These are phyloP conservation scores for Drosophila elegans DNA, from an alignment of 1,140 invertebrate species.

Conservation along the genomic window DNA sequence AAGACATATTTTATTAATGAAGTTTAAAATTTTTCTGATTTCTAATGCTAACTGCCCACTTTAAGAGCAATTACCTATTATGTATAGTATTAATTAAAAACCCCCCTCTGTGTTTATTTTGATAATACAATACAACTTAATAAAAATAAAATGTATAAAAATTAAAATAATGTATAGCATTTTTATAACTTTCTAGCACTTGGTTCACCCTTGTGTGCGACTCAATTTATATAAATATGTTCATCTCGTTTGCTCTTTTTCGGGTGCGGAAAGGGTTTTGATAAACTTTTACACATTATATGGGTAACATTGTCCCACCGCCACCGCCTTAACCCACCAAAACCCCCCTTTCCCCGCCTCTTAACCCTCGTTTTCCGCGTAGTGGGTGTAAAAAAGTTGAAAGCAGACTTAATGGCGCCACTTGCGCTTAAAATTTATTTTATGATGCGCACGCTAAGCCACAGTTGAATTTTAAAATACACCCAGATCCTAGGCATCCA, in stretches of 20 bases:
- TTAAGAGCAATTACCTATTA: too few species aligned
- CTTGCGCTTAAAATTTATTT: constrained; percentile 84
- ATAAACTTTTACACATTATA: constrained; percentile 82
- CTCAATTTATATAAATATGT: constrained; percentile 63
- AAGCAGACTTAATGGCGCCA: constrained; percentile 81
- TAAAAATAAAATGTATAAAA: not conserved
- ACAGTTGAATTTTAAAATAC: constrained; percentile 84
- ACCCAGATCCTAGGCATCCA: constrained; percentile 48
- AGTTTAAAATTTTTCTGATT: too few species aligned
- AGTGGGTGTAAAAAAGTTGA: constrained; percentile 83
- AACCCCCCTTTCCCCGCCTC: not conserved
- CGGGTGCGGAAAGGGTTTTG: constrained; percentile 77
- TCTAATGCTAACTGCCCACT: too few species aligned
- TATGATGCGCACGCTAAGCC: constrained; percentile 83
- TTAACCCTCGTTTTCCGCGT: constrained; percentile 43
- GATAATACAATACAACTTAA: not conserved
- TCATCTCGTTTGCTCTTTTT: constrained; percentile 60
- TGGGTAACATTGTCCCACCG: constrained; percentile 47
- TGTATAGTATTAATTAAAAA: too few species aligned
- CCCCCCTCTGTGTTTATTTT: too few species aligned
- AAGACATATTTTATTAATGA: too few species aligned
- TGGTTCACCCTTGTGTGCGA: constrained; percentile 45
- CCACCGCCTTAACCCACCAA: too few species aligned
- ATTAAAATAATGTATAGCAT: not conserved
- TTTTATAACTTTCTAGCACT: not conserved